Evolutionary conservation across 1,140 invertebrate genomes (phyloP), one percentile per base, ranked within the genome.

Genomic region (Danaus plexippus): DNA sequence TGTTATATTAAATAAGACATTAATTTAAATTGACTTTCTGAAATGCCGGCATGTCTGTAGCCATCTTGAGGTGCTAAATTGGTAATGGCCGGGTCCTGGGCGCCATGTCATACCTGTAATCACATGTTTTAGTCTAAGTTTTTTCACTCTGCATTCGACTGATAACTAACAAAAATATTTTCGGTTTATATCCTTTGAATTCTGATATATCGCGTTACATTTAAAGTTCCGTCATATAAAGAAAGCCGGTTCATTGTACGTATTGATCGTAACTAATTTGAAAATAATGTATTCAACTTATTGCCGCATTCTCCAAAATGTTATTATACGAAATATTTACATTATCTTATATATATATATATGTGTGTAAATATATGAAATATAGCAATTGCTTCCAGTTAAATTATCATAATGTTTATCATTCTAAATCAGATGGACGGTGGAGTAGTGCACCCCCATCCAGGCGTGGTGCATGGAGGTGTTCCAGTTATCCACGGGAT

Each of bases 61-160:
- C 81, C 81, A 82, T 83, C 67, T 85, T 82, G 79, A 71, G 57
- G 44, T 61, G 48, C 54, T 61, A 54, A 51, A 57, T 32, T 54
- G 48, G 61, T 70, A 72, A 74, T 76, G 74, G 73, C 76, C 72
- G 77, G 22, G 22, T 32, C 22, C 22, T 32, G 22, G 69, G 64
- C 74, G 81, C 79, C 80, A 81, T 85, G 81, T 85, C 80, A 75
- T 61, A 63, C 47, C 52, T 69, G 18, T 44, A 66, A 77, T 80
- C 72, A 77, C 72, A 78, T 76, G 73, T 73, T 71, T 57, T 47
- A 47, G 49, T 49, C 61, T 65, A 46, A 47, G 57, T 47, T 11
- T 46, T 51, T 13, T 9, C 43, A 42, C 11, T 8, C 13, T 47
- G 12, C 18, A 15, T 32, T 32, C 22, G 22, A 32, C 22, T 32